Evolutionary conservation across 2,113 vertebrate genomes (phyloP).

Genomic region (Strigops habroptila): DNA sequence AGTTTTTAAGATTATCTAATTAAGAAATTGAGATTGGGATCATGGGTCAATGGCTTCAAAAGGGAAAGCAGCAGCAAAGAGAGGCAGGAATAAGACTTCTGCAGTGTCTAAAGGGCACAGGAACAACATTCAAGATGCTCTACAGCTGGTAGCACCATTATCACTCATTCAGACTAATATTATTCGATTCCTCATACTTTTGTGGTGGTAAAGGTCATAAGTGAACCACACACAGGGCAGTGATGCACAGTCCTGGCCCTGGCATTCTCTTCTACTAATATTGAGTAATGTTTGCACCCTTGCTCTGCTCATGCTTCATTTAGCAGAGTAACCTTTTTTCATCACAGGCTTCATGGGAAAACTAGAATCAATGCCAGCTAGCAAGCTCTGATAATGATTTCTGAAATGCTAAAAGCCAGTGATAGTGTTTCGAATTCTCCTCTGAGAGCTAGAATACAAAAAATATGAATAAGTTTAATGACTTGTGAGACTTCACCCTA

Average conservation of each 20-base stretch:
- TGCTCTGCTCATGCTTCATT: slow-evolving; percentile 22
- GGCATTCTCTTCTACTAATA: neutral
- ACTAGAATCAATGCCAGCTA: slow-evolving; percentile 22
- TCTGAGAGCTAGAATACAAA: neutral
- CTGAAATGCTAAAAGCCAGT: neutral
- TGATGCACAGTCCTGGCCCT: neutral
- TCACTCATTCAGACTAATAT: neutral
- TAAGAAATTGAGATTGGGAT: neutral
- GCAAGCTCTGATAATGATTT: neutral
- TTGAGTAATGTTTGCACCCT: neutral
- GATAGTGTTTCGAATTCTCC: neutral
- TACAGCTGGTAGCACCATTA: neutral
- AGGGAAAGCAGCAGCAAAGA: neutral
- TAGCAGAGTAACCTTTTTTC: slow-evolving; percentile 33
- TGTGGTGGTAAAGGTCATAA: neutral
- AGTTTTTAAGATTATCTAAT: neutral
- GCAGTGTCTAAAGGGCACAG: neutral
- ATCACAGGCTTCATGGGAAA: neutral
- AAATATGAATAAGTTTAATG: slow-evolving; percentile 5
- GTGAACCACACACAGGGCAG: neutral
- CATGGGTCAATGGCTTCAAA: neutral
- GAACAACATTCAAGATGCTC: neutral
- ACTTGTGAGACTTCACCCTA: neutral
- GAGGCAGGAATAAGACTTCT: neutral
- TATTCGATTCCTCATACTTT: neutral